Evolutionary conservation across 2,113 vertebrate species (phyloP).

Genomic region (Tursiops truncatus): DNA sequence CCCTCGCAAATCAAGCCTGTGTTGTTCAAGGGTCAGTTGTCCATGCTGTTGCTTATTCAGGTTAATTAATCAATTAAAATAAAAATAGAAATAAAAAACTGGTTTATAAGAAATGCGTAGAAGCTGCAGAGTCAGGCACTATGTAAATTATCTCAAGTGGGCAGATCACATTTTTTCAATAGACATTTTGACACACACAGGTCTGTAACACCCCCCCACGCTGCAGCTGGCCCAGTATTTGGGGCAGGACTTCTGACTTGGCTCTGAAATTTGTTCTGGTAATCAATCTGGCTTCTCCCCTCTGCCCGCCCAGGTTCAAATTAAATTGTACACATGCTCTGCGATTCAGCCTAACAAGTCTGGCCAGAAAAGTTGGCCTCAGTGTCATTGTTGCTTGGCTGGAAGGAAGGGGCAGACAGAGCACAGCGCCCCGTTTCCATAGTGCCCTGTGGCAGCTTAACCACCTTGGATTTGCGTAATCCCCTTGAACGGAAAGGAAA

Average conservation of each 20-base stretch:
- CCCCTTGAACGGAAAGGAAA: slow-evolving; percentile 40
- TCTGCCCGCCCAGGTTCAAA: not conserved
- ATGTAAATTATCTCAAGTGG: not conserved
- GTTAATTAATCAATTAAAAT: slow-evolving; percentile 2
- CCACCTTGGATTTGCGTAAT: slow-evolving; percentile 49
- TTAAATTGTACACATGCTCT: slow-evolving; percentile 3
- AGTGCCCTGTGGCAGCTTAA: not conserved
- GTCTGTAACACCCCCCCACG: not conserved
- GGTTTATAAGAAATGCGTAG: not conserved
- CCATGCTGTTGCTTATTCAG: not conserved
- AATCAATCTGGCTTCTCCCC: slow-evolving; percentile 17
- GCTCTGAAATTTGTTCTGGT: not conserved
- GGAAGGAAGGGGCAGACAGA: not conserved
- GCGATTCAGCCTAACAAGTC: not conserved
- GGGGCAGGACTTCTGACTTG: not conserved
- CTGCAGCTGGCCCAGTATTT: not conserved
- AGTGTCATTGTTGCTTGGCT: not conserved
- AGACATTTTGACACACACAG: not conserved
- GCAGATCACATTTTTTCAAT: not conserved
- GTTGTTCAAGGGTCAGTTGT: not conserved
- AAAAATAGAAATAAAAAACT: not conserved
- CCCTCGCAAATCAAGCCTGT: not conserved
- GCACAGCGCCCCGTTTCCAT: slow-evolving; percentile 1
- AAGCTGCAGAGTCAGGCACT: not conserved
- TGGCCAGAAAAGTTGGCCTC: not conserved